Conservation (phyloP, 2,113 vertebrate genomes). For the Delphinapterus leucas region DNA sequence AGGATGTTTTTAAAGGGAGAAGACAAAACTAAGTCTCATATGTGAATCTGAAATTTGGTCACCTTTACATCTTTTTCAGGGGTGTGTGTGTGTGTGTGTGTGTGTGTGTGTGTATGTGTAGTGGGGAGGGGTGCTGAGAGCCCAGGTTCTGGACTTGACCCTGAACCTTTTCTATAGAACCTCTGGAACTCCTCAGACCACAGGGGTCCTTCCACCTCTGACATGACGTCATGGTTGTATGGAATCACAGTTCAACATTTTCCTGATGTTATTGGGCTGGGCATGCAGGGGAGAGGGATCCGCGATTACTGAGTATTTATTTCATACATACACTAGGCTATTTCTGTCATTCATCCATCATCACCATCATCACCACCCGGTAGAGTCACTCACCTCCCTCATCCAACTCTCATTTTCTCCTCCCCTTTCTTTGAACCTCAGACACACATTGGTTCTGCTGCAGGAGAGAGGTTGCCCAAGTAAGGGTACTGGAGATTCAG, state of each 20-base stretch:
- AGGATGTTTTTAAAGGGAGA: background rate
- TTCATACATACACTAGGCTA: background rate
- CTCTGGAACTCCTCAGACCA: background rate
- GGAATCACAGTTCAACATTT: background rate
- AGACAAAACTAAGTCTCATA: background rate
- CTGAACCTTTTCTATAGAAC: background rate
- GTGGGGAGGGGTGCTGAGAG: background rate
- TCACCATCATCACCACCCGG: background rate
- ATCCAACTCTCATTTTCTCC: background rate
- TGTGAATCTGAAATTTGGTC: background rate
- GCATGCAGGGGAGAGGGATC: background rate
- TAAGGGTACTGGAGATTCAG: background rate
- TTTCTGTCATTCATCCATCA: background rate
- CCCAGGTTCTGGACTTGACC: background rate
- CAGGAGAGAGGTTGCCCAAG: background rate
- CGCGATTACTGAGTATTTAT: background rate
- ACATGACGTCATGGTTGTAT: background rate
- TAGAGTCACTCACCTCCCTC: rapidly evolving
- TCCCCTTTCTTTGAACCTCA: background rate
- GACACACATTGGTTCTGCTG: background rate
- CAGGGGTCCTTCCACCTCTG: background rate
- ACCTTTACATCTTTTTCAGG: background rate
- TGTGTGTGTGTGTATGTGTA: background rate
- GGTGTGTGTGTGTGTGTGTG: background rate
- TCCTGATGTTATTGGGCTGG: background rate